These are phyloP conservation scores for Dendroctonus valens DNA, from an alignment of 1,140 invertebrate species.

Conservation along the genomic window DNA sequence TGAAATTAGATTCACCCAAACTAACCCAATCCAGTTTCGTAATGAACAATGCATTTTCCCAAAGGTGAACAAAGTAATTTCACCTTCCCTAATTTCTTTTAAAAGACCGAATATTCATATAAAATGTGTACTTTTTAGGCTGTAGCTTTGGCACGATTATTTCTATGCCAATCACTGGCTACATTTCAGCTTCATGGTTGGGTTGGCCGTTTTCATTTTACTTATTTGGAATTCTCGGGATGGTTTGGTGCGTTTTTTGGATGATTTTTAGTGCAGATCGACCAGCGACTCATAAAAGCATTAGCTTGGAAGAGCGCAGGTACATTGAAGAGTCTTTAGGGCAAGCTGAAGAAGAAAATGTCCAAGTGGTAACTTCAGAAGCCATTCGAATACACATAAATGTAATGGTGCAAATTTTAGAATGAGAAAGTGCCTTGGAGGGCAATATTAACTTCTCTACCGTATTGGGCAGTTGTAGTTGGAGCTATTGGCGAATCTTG, in stretches of 20 bases:
- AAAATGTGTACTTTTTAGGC: constrained; percentile 49
- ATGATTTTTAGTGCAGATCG: constrained; percentile 62
- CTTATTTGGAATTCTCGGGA: constrained; percentile 63
- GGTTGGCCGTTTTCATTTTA: constrained; percentile 84
- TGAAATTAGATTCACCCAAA: too few species aligned
- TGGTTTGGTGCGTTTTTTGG: constrained; percentile 64
- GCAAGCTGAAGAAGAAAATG: constrained; percentile 47
- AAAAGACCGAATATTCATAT: too few species aligned
- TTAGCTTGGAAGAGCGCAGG: constrained; percentile 58
- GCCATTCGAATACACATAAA: not conserved
- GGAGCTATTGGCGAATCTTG: constrained; percentile 85
- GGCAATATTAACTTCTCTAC: constrained; percentile 70
- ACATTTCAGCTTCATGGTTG: constrained; percentile 59
- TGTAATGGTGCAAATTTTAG: constrained; percentile 13
- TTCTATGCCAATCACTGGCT: constrained; percentile 67
- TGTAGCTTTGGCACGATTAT: constrained; percentile 71
- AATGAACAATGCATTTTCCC: too few species aligned
- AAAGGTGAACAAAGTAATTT: too few species aligned
- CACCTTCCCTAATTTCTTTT: not conserved
- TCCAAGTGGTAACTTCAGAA: not conserved
- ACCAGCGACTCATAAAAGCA: constrained; percentile 61
- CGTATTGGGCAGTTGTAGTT: constrained; percentile 80
- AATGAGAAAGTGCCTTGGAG: constrained; percentile 66
- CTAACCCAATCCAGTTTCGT: too few species aligned
- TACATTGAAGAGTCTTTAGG: constrained; percentile 63